Evolutionary conservation across 2,113 vertebrate genomes (phyloP).

Genomic region (Mionectes macconnelli): DNA sequence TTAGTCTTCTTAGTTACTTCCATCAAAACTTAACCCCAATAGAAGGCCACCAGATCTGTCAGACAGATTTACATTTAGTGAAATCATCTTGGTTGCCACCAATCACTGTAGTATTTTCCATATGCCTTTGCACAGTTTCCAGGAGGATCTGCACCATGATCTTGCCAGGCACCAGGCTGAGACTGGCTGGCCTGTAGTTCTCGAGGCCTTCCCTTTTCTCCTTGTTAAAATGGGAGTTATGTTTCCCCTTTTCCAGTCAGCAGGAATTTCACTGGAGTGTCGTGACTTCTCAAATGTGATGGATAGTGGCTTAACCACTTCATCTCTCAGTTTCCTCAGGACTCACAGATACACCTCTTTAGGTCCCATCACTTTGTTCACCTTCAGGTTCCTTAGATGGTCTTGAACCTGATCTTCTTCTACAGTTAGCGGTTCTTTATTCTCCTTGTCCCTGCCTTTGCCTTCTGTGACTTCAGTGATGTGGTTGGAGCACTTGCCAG

Average conservation of each 20-base stretch:
- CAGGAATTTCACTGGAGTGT: neutral
- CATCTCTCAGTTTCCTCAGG: neutral
- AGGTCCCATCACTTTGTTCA: neutral
- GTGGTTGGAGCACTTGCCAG: neutral
- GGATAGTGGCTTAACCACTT: neutral
- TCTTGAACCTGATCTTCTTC: neutral
- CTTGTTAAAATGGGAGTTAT: neutral
- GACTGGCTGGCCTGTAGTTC: neutral
- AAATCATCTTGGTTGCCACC: neutral
- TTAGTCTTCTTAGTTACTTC: neutral
- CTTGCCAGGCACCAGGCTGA: neutral
- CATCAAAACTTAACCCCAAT: neutral
- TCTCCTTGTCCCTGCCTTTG: neutral
- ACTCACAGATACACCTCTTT: rapidly evolving
- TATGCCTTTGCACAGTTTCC: rapidly evolving
- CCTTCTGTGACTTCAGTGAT: neutral
- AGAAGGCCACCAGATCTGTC: neutral
- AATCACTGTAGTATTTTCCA: neutral
- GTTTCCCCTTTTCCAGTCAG: neutral
- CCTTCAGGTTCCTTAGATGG: neutral
- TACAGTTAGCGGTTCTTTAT: too few species aligned
- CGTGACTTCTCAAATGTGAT: neutral
- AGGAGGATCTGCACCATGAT: neutral
- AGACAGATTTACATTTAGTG: neutral
- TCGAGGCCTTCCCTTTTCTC: neutral